phyloP scores from a whole-genome alignment of 2,888 invertebrate genomes.

The Heliconius ismenius region DNA sequence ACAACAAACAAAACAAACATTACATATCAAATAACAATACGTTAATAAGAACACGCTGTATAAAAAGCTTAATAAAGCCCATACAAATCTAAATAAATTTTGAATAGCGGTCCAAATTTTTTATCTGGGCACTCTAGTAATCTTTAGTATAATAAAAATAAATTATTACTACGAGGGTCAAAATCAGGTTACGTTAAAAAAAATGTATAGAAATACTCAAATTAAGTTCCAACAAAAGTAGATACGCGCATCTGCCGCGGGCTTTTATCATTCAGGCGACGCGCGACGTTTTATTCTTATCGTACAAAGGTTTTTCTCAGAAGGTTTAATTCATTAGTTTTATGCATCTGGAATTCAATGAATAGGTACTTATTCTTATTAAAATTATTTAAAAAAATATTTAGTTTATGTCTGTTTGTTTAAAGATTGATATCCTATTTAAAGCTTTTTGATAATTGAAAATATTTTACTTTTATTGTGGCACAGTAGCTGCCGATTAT shows the following conservation, averaged over 20 bases:
- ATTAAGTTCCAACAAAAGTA: slow-evolving; percentile 16
- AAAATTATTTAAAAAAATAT: neutral
- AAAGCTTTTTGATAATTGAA: neutral
- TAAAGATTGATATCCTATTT: neutral
- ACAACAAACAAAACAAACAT: neutral
- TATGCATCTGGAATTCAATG: slow-evolving; percentile 16
- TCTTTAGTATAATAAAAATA: slow-evolving; percentile 9
- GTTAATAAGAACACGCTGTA: neutral
- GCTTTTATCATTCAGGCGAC: slow-evolving; percentile 11
- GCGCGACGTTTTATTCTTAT: slow-evolving; percentile 14
- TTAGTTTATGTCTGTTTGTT: neutral
- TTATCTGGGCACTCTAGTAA: neutral
- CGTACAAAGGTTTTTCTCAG: slow-evolving; percentile 20
- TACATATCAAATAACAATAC: neutral
- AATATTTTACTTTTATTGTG: neutral
- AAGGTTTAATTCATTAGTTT: slow-evolving; percentile 27
- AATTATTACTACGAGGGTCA: slow-evolving; percentile 15
- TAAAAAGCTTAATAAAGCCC: neutral
- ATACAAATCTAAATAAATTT: neutral
- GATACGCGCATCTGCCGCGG: slow-evolving; percentile 8
- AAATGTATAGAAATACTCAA: slow-evolving; percentile 22
- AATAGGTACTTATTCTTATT: neutral
- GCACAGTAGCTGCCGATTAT: neutral
- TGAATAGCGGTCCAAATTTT: neutral
- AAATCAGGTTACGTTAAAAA: slow-evolving; percentile 13